Conservation (phyloP, 2,797 vertebrate species). For the Gambelia wislizenii region DNA sequence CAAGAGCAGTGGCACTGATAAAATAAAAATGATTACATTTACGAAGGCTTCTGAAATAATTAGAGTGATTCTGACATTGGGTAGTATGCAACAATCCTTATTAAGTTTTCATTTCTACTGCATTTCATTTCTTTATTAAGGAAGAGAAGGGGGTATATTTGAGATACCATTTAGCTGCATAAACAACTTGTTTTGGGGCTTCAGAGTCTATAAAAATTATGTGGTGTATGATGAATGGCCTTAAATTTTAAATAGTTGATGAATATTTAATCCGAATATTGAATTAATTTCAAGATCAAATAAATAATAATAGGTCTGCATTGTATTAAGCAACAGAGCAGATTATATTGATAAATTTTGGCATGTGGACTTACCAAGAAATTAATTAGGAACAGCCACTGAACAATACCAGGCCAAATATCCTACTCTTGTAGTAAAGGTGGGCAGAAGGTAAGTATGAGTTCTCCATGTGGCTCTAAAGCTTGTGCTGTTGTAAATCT, state of each 20-base stretch:
- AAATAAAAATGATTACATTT: background rate
- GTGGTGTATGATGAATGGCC: background rate
- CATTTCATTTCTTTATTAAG: background rate
- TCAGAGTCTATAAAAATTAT: background rate
- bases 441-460: too few species aligned
- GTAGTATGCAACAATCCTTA: background rate
- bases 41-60: background rate
- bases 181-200: background rate
- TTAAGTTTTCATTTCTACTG: background rate
- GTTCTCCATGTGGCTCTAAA: background rate
- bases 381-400: too few species aligned
- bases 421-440: too few species aligned
- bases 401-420: too few species aligned
- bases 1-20: conserved; percentile 21
- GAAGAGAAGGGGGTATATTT: background rate
- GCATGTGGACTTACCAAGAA: too few species aligned
- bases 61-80: background rate
- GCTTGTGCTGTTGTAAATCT: background rate
- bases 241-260: too few species aligned
- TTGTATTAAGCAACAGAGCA: too few species aligned
- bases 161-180: background rate
- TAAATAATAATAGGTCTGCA: background rate
- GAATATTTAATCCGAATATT: background rate
- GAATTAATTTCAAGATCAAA: background rate
- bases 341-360: too few species aligned